Conservation (phyloP, 1,140 invertebrate species). For the Cydia amplana region DNA sequence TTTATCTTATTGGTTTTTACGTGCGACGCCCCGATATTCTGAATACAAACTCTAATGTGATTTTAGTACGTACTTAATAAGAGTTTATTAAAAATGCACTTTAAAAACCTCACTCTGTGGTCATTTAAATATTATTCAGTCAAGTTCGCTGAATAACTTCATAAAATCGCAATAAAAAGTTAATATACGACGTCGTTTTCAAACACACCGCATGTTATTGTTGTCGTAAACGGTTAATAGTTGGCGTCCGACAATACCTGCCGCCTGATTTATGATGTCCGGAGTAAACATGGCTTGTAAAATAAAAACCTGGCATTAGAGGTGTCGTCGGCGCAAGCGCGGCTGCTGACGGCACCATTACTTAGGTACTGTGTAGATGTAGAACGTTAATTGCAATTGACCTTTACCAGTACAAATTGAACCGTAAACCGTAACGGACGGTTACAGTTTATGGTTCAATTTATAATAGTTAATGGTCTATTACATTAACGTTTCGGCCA, state of each 20-base stretch:
- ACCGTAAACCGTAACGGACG: no score
- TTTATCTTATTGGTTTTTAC: no score
- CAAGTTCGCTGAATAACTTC: constrained; percentile 41
- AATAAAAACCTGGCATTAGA: background rate
- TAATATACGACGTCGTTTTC: constrained; percentile 43
- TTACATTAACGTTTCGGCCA: no score
- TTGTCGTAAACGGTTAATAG: constrained; percentile 42
- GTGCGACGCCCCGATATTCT: no score
- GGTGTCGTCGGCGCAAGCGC: background rate
- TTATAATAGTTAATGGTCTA: no score
- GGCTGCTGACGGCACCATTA: background rate
- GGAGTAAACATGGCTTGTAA: background rate
- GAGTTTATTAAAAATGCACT: background rate
- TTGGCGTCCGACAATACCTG: constrained; percentile 17
- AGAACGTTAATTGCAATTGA: no score
- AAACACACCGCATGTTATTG: constrained; percentile 42
- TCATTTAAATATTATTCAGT: constrained; percentile 19
- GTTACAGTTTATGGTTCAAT: no score
- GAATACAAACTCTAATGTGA: background rate
- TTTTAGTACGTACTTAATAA: background rate
- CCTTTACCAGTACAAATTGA: no score
- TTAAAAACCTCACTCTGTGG: no score
- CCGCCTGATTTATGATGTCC: constrained; percentile 12
- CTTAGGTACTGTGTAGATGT: no score
- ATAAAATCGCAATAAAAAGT: constrained; percentile 42